These are phyloP conservation scores for Nomada ferruginata DNA, from an alignment of 2,888 invertebrate genomes.

Conservation along the genomic window DNA sequence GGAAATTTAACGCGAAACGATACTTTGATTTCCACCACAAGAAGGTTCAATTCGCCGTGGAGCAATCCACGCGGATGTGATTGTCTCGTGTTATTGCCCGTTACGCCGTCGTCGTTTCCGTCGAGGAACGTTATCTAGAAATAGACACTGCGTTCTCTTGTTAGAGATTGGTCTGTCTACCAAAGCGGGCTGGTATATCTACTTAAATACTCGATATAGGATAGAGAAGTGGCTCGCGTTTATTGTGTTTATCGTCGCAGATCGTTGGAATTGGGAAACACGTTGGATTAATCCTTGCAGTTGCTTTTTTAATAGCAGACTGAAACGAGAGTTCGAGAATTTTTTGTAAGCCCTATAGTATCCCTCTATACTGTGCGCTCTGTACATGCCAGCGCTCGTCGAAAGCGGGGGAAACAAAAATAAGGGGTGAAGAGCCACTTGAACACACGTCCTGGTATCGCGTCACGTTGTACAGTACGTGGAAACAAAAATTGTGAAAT, in stretches of 20 bases:
- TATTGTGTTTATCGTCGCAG: not conserved
- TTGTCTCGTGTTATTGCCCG: slow-evolving; percentile 37
- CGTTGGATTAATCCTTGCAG: too few species aligned
- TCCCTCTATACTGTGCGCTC: not conserved
- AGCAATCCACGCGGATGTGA: slow-evolving; percentile 31
- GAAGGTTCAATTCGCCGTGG: slow-evolving; percentile 38
- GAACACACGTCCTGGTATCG: not conserved
- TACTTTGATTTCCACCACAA: slow-evolving; percentile 21
- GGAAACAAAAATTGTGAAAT: too few species aligned
- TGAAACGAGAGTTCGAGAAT: not conserved
- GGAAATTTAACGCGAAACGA: slow-evolving; percentile 4
- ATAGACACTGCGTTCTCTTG: not conserved
- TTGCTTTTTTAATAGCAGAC: not conserved
- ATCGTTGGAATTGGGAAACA: too few species aligned
- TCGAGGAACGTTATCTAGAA: not conserved
- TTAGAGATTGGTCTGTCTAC: not conserved
- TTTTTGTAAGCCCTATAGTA: too few species aligned
- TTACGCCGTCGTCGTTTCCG: not conserved
- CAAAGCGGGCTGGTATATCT: too few species aligned
- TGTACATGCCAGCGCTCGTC: not conserved
- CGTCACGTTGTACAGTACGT: not conserved
- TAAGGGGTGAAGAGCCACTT: not conserved
- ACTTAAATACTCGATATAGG: not conserved
- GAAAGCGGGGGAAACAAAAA: not conserved
- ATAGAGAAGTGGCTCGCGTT: not conserved